Evolutionary conservation across 2,113 vertebrate genomes (phyloP).

Genomic region (Eidolon helvum): DNA sequence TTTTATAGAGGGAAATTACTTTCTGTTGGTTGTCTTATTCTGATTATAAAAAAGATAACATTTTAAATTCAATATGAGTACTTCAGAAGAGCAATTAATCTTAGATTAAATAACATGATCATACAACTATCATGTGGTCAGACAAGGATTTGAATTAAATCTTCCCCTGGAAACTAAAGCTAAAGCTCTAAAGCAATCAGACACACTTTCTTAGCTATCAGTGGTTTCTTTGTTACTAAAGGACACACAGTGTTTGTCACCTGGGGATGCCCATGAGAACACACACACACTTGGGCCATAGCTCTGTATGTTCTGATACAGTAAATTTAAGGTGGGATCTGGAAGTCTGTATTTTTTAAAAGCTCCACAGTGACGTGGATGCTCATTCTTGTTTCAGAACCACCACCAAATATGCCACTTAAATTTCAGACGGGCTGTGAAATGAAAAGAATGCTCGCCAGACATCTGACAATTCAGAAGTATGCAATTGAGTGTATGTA

Average conservation of each 20-base stretch:
- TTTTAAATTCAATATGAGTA: neutral
- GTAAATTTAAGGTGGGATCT: neutral
- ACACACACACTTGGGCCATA: neutral
- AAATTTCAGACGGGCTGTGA: constrained; percentile 48
- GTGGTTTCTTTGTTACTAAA: neutral
- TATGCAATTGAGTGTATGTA: neutral
- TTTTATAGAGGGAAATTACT: constrained; percentile 17
- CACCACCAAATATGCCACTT: neutral
- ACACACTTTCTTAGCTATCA: neutral
- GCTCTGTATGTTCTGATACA: neutral
- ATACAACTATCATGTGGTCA: neutral
- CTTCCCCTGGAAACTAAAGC: neutral
- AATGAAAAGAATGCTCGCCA: neutral
- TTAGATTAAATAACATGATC: neutral
- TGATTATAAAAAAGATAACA: neutral
- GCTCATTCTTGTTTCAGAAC: neutral
- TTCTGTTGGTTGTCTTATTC: neutral
- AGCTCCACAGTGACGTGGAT: neutral
- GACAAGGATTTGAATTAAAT: neutral
- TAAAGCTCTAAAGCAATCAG: neutral
- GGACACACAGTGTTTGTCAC: neutral
- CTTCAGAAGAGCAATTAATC: neutral
- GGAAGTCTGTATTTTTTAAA: neutral
- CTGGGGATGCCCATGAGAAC: neutral
- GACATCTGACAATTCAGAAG: neutral